A percentile compares a stretch with the other conserved stretches of the same genome.
phyloP scores from a whole-genome alignment of 2,888 invertebrate genomes.

The Drosophila siamana region DNA sequence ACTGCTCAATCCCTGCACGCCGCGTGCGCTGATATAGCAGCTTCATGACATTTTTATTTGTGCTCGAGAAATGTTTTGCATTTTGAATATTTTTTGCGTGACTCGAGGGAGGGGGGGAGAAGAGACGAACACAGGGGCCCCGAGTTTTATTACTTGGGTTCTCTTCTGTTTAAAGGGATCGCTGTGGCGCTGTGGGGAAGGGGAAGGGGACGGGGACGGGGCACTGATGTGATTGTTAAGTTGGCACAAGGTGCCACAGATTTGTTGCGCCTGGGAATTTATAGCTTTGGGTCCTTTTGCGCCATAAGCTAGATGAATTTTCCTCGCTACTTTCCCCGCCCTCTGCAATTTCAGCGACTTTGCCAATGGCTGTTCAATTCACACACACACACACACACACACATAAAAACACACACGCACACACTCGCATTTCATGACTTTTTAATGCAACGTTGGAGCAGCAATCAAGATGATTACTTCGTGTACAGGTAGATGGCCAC shows the following conservation, averaged over 20 bases:
- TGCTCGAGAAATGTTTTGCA: conserved; percentile 73
- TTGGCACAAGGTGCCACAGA: conserved; percentile 64
- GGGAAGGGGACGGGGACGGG: too few species aligned
- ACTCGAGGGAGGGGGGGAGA: neutral
- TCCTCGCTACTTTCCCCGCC: neutral
- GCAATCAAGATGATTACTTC: conserved; percentile 87
- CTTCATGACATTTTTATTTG: conserved; percentile 76
- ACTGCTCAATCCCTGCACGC: conserved; percentile 51
- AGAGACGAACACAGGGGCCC: neutral
- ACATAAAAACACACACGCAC: neutral
- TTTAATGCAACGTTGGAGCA: conserved; percentile 7
- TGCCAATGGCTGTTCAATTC: conserved; percentile 29
- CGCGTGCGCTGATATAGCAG: conserved; percentile 47
- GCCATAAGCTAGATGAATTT: conserved; percentile 29
- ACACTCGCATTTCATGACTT: conserved; percentile 8
- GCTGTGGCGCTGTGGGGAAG: too few species aligned
- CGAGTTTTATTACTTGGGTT: conserved; percentile 51
- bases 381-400: too few species aligned
- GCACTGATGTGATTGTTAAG: conserved; percentile 67
- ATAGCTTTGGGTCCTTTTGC: conserved; percentile 19
- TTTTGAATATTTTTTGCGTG: conserved; percentile 70
- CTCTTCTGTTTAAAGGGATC: conserved; percentile 15
- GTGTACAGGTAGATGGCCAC: conserved; percentile 99
- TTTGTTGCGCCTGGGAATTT: conserved; percentile 61
- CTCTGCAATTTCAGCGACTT: too few species aligned